Base-by-base conservation (phyloP, 2,888 invertebrate species). In the Limnephilus marmoratus region DNA sequence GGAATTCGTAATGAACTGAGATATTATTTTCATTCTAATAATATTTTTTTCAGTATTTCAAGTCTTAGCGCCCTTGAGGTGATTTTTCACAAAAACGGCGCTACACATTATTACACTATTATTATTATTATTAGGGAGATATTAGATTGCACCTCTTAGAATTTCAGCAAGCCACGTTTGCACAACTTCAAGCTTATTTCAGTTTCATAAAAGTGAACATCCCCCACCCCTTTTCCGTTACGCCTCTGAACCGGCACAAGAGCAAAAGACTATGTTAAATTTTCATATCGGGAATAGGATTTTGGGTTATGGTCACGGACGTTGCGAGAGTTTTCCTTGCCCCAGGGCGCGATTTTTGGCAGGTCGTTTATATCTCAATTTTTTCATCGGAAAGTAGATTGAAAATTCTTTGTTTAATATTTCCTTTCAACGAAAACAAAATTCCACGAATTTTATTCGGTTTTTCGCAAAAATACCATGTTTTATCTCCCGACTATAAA, bases 141-240 rank as follows among this genome's bases (percentile, higher is more conserved):
- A 15, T 83, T 9, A 24, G 83, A 34, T 83, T 34, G 83, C 37
- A 37, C 83, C 41, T 41, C 34, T 41, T 34, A 34, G 37, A 34
- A 83, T 83, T 37, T 83, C 41, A 83, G 37, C 82, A 34, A 83
- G 83, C 83, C 37, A 34, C 41, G 83, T 83, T 83, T 83, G 83
- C 83, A 37, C 83, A 83, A 83, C 83, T 83, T 41, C 24, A 18
- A 41, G 37, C 34, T 83, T 83, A 83, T 83, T 83, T 12, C 83
- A 37, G 83, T 83, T 83, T 83, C 83, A 83, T 83, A 83, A 83
- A 83, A 83, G 83, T 83, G 83, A 83, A 83, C 83, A 83, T 83
- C 24, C 83, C 41, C 68, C 68, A n/a, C 24, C 24, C n/a, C n/a
- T 24, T 83, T 37, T 13, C 37, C 34, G 41, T 83, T 68, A 68